Base-by-base conservation (phyloP, 2,888 invertebrate genomes). In the Drosophila kanekoi region DNA sequence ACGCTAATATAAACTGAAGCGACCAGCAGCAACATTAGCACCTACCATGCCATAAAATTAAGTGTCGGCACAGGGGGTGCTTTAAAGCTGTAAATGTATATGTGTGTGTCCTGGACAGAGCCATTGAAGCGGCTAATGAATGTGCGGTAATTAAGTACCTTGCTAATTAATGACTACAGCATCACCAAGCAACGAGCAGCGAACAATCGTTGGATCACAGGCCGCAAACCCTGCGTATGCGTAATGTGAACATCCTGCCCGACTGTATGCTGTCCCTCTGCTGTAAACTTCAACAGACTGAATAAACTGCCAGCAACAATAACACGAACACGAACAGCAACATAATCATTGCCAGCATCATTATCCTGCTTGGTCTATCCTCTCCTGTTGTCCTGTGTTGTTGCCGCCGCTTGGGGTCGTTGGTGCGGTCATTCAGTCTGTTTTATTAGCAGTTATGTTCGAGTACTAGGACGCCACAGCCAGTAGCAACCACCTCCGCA, bases 121-220 rank as follows among this genome's bases (percentile, higher is more conserved):
- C 76, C 87, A 87, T 90, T 87, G 87, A 87, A 79, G 86, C 89
- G 81, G 76, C 87, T 89, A 91, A 90, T 90, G 91, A 91, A 91
- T 89, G 89, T 89, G 90, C 88, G 91, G 90, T 92, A 91, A 92
- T 91, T 92, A 92, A 92, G 91, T 91, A 90, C 89, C 91, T 91
- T 91, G 91, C 91, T 92, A 92, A 92, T 92, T 92, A 92, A 92
- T 91, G 87, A 79, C 89, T 81, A 82, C 78, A 70, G 71, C 82
- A 75, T 78, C 76, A 77, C 71, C 85, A 65, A 44, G 69, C 52
- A 65, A 60, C 60, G 59, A 38, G 41, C 53, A 65, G 59, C 57
- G 66, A 66, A 73, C 87, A 84, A 73, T 78, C 71, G 76, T 81
- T 75, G 58, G 74, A 77, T 83, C 63, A 41, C 61, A 44, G 66